Conservation (phyloP, 1,140 invertebrate species). For the Pseudachorutes palmiensis region DNA sequence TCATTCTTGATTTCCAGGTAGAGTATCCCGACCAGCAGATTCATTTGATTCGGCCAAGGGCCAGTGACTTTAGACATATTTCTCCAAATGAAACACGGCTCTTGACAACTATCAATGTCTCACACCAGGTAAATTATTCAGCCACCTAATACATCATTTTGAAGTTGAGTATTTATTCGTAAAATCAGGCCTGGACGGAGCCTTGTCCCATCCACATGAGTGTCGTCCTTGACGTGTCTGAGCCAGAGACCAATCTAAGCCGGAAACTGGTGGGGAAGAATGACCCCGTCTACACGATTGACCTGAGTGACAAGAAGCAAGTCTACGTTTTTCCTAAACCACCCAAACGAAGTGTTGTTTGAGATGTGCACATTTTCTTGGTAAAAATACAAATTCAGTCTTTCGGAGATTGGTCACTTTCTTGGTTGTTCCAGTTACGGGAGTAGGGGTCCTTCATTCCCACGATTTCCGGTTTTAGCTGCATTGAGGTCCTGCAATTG, state of each 20-base stretch:
- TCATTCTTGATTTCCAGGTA: constrained; percentile 44
- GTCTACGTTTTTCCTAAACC: constrained; percentile 81
- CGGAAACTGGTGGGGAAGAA: constrained; percentile 45
- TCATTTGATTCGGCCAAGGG: constrained; percentile 67
- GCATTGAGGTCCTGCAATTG: too few species aligned
- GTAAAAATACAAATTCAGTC: not conserved
- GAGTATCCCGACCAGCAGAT: constrained; percentile 86
- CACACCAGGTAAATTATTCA: constrained; percentile 59
- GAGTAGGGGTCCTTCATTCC: too few species aligned
- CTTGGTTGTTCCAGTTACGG: too few species aligned
- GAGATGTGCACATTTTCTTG: not conserved
- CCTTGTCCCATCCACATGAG: constrained; percentile 79
- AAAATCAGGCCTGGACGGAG: constrained; percentile 62
- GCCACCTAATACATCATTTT: constrained; percentile 2
- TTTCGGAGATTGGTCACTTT: not conserved
- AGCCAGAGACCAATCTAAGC: constrained; percentile 48
- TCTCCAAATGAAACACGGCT: constrained; percentile 57
- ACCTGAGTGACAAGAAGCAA: constrained; percentile 80
- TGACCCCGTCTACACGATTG: constrained; percentile 59
- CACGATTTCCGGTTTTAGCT: too few species aligned
- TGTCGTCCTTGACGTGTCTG: constrained; percentile 67
- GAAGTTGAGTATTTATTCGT: not conserved
- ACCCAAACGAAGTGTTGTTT: constrained; percentile 64
- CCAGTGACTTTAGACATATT: constrained; percentile 46
- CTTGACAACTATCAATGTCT: constrained; percentile 73